Base-by-base conservation (phyloP, 2,797 vertebrate genomes). In the Dicrostonyx torquatus region DNA sequence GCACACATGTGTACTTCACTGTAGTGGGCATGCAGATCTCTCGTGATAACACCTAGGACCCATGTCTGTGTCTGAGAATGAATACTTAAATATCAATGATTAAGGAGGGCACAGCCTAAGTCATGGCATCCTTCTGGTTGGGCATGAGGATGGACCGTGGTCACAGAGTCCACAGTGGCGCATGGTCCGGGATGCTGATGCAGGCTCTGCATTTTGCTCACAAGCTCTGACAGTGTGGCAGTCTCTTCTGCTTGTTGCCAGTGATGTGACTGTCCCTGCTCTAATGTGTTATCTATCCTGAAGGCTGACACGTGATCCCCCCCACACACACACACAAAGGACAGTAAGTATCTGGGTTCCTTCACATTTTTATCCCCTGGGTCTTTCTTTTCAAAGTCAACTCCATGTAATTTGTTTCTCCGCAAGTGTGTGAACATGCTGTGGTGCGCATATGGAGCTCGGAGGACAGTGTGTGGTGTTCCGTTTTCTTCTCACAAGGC, bases 151-250 rank as follows among this genome's bases (percentile, higher is more conserved):
- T 58, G 62, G 29, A 45, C 37, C 60, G 45, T 73, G 72, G 15
- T 88, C 62, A 11, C 5, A 5, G 0, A 6, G 13, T 48, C 70
- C 26, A 11, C 3, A 1, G 6, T 22, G 58, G 14, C 0, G 2
- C 2, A 2, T 0, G 73, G 70, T 18, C 70, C 7, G 0, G 15
- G 72, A 31, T 31, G 18, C 58, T 11, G 2, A 31, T 2, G 29
- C 0, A 6, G 53, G 48, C 20, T 14, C 12, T 1, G 15, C 31
- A 24, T 62, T 37, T 73, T 43, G 62, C 58, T 82, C 17, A n/a
- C 48, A 11, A 50, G 40, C 37, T 0, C 66, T 31, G 14, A 70
- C 55, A 22, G n/a, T 4, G 9, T 10, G 1, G n/a, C n/a, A 1
- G 24, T 45, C 11, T 73, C 40, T n/a, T 62, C 29, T 40, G 0